A percentile compares a stretch with the other conserved stretches of the same genome.
These are phyloP conservation scores for Helarctos malayanus DNA, from an alignment of 2,797 vertebrate species.

Conservation along the genomic window DNA sequence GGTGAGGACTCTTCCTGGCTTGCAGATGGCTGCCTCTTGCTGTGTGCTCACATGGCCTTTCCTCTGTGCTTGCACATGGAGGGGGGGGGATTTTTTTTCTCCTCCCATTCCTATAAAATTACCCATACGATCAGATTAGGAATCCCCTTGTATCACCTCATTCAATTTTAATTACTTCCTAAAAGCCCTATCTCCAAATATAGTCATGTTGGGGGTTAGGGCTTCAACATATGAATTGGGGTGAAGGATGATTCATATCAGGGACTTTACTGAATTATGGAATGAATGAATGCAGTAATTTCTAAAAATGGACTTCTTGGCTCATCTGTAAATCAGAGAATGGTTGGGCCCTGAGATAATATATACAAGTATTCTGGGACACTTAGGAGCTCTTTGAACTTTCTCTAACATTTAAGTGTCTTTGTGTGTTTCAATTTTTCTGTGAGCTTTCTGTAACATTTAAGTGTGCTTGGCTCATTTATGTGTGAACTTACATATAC, in stretches of 20 bases:
- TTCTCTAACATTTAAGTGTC: slow-evolving; percentile 76
- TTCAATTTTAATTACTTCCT: background rate
- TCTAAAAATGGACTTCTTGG: background rate
- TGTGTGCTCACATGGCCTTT: background rate
- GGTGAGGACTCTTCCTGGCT: background rate
- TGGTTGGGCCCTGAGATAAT: background rate
- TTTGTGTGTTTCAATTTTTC: slow-evolving; percentile 48
- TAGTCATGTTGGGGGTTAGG: background rate
- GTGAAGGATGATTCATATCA: background rate
- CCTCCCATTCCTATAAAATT: background rate
- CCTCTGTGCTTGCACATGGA: background rate
- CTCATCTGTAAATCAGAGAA: slow-evolving; percentile 38
- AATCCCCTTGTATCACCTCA: background rate
- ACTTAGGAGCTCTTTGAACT: slow-evolving; percentile 67
- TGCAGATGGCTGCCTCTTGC: background rate
- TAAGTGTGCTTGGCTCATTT: slow-evolving; percentile 56
- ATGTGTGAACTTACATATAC: slow-evolving; percentile 59
- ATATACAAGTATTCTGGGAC: background rate
- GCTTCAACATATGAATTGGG: background rate
- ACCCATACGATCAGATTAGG: background rate
- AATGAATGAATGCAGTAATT: background rate
- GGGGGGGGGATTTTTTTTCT: background rate
- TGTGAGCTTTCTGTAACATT: slow-evolving; percentile 74
- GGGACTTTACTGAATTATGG: background rate
- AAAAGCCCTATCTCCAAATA: background rate